Base-by-base conservation (phyloP, 92 coral and sea anemone species). In the Actinernus sp. region DNA sequence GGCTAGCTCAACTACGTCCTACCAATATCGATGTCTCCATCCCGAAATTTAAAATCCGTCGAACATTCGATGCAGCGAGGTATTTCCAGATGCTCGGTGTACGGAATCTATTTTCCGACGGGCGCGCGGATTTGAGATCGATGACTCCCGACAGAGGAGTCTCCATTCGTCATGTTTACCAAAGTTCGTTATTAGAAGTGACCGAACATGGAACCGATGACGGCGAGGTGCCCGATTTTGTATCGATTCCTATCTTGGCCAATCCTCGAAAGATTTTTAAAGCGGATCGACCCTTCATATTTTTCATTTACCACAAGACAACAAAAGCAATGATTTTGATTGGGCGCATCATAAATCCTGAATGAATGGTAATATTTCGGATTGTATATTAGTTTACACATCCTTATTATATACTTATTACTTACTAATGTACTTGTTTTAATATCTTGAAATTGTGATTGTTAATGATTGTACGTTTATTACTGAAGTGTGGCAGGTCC, bases 211-310 rank as follows among this genome's bases (percentile, higher is more conserved):
- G 75, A 11, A 68, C 75, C 19, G 52, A 23, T 8, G 16, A 29
- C 63, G 63, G 58, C 40, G 26, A 28, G 12, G 33, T 40, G 23
- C 38, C 75, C 75, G 75, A 34, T 8, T 47, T 31, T 26, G 2
- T 54, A 52, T 68, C 75, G 75, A 53, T 68, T 51, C 36, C 53
- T 10, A 29, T 68, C 60, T 20, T 68, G 47, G 34, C 75, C 14
- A 68, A 68, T 19, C 63, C 75, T 30, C 50, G 37, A 40, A 31
- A 31, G 49, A 26, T 22, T 12, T 77, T 84, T 29, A 46, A 52
- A 14, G 91, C 86, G 7, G 76, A 70, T 31, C 91, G 74, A 38
- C 91, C 91, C 2, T 84, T 84, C 41, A 49, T 84, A 17, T 84
- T 84, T 28, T 36, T 77, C 14, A 61, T 84, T 43, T 63, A 62